Base-by-base conservation (phyloP, 2,113 vertebrate species). In the Accipiter virgatus region DNA sequence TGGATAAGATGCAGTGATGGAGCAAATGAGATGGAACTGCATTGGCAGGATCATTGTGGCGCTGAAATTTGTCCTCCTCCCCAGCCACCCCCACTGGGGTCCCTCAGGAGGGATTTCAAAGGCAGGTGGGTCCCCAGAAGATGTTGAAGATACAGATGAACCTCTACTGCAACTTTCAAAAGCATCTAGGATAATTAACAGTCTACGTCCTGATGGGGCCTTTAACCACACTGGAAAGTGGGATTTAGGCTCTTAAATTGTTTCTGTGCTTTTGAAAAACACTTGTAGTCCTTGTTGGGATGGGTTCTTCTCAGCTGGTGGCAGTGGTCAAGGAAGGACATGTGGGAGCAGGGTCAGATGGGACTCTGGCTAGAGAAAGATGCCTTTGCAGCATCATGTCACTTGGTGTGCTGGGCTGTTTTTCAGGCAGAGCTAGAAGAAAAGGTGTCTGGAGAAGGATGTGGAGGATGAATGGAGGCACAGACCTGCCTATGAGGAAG, bases 281-380 rank as follows among this genome's bases (percentile, higher is more conserved):
- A 5, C 11, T 42, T 23, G 19, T 48, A 58, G 26, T 56, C 42
- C 31, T 59, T 27, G 9, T 14, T 1, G 5, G 14, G 16, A 32
- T 19, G 42, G 29, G 9, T n/a, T n/a, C 16, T 70, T 80, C 67
- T 66, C 21, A 66, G 59, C 16, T 5, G 5, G 38, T 1, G 1
- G 55, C 43, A 43, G 42, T 0, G 2, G 9, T 62, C 20, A 26
- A 66, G 43, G 50, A 58, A 40, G 59, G 55, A 32, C 18, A 23
- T 0, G 2, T 1, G 3, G 36, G 56, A 87, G 31, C 0, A 2
- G 42, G n/a, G 9, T 55, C 47, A 32, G 34, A 36, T 1, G 5
- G n/a, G 31, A 77, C 19, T 3, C 19, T 0, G 3, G 23, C 48
- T 71, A 65, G 56, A 38, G 80, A 62, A 32, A 0, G 0, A 14